A percentile compares a stretch with the other conserved stretches of the same genome.
phyloP scores from a whole-genome alignment of 1,140 invertebrate species.

The Aleiodes sp. region DNA sequence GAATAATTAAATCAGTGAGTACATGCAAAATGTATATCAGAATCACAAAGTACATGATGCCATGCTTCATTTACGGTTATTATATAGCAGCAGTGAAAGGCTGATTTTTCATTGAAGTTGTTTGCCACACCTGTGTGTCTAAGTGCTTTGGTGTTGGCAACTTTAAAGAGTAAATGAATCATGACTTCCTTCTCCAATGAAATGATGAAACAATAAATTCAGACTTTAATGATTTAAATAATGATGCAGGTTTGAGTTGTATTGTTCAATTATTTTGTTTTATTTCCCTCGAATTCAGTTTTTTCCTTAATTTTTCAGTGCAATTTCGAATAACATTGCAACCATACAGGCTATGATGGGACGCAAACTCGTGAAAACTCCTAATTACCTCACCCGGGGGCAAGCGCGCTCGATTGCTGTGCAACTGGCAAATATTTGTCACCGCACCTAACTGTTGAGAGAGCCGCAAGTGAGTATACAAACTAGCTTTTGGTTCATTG shows the following conservation, averaged over 20 bases:
- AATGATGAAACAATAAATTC: too few relatives aligned
- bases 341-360: not conserved
- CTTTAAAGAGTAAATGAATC: not conserved
- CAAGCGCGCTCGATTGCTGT: not conserved
- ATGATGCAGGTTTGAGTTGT: not conserved
- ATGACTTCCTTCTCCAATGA: not conserved
- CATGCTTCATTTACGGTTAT: too few relatives aligned
- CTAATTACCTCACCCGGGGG: not conserved
- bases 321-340: not conserved
- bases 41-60: too few relatives aligned
- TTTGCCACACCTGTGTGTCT: not conserved
- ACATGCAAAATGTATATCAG: not conserved
- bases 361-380: not conserved
- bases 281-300: not conserved
- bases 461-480: not conserved
- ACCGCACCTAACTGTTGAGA: not conserved
- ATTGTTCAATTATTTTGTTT: not conserved
- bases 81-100: not conserved
- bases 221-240: too few relatives aligned
- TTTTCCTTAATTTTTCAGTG: not conserved
- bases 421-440: not conserved
- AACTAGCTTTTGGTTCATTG: not conserved
- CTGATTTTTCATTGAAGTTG: not conserved
- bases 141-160: too few relatives aligned
- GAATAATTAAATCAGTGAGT: conserved; percentile 3